Percentiles rank a stretch among this genome's conserved stretches.
Evolutionary conservation across 1,140 invertebrate genomes (phyloP).

Genomic region (Drosophila serrata): DNA sequence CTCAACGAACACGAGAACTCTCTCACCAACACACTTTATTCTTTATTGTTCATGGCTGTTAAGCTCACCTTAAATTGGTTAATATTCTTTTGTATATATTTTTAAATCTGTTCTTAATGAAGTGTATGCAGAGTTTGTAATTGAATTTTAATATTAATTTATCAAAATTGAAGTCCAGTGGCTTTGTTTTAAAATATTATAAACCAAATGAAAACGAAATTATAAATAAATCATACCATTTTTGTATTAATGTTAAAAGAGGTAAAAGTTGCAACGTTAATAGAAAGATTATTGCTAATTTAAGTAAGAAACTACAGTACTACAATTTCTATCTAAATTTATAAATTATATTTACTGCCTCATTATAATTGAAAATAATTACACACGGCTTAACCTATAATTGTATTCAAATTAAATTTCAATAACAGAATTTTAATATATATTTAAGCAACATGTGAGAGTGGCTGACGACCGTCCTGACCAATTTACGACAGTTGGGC

Average conservation of each 20-base stretch:
- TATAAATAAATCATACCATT: neutral
- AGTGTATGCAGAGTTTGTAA: conserved; percentile 35
- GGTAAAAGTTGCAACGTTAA: too few relatives aligned
- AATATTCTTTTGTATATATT: conserved; percentile 15
- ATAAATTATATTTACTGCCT: neutral
- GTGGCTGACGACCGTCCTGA: conserved; percentile 22
- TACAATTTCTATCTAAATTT: neutral
- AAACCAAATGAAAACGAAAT: neutral
- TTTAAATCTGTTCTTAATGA: conserved; percentile 40
- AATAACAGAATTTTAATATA: neutral
- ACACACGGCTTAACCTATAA: neutral
- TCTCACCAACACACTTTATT: conserved; percentile 11
- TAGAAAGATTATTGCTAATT: too few relatives aligned
- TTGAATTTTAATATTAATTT: conserved; percentile 42
- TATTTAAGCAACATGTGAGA: conserved; percentile 43
- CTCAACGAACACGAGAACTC: conserved; percentile 34
- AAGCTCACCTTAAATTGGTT: conserved; percentile 17
- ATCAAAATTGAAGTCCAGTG: neutral
- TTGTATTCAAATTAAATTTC: neutral
- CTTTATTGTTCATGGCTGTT: conserved; percentile 36
- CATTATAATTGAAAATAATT: conserved; percentile 1
- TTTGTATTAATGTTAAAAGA: neutral
- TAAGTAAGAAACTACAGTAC: too few relatives aligned
- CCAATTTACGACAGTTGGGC: conserved; percentile 34
- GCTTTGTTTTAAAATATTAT: neutral